phyloP scores from a whole-genome alignment of 2,113 vertebrate genomes.

The Trichechus manatus region DNA sequence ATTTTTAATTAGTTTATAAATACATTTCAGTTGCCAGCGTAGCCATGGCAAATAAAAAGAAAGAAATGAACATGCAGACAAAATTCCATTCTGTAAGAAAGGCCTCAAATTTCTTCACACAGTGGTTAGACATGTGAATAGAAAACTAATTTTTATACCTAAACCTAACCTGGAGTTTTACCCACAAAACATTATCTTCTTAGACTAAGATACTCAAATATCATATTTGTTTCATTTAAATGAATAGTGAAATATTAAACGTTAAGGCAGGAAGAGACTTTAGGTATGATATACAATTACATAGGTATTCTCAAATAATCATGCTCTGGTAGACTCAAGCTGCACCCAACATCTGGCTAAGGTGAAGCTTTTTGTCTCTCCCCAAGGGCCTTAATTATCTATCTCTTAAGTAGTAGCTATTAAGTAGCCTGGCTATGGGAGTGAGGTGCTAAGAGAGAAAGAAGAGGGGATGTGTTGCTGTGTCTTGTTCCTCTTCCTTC shows the following conservation, averaged over 20 bases:
- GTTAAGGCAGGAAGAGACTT: background rate
- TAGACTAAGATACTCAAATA: background rate
- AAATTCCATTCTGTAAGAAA: slow-evolving; percentile 40
- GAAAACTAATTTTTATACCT: background rate
- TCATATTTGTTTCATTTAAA: slow-evolving; percentile 1
- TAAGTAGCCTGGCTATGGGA: background rate
- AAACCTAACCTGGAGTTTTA: background rate
- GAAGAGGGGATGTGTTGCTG: background rate
- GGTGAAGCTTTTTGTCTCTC: background rate
- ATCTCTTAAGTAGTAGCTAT: no score
- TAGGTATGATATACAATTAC: background rate
- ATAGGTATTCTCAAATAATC: no score
- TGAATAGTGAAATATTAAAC: background rate
- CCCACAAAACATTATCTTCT: background rate
- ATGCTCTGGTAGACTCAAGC: no score
- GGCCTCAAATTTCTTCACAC: background rate
- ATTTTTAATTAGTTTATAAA: slow-evolving; percentile 25
- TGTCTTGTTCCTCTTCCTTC: background rate
- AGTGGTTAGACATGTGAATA: background rate
- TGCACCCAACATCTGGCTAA: background rate
- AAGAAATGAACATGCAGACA: background rate
- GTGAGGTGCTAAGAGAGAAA: background rate
- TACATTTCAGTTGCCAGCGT: slow-evolving; percentile 18
- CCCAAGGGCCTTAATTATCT: background rate
- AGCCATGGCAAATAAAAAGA: background rate